Evolutionary conservation across 2,888 invertebrate genomes (phyloP), one percentile per base, ranked within the genome.

Genomic region (Cheilosia urbana): DNA sequence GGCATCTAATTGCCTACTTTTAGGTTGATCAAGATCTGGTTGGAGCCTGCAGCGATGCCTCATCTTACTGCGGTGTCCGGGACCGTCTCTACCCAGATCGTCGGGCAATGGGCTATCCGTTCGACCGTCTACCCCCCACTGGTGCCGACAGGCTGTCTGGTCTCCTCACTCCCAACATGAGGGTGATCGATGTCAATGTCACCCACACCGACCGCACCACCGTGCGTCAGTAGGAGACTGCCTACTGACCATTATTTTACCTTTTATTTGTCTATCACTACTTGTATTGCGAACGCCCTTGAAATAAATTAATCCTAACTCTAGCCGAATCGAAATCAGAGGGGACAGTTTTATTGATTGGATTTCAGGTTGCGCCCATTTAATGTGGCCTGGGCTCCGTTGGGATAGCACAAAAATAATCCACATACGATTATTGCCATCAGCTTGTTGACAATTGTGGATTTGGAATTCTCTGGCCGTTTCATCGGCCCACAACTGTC

Each of bases 51-150:
- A 94, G 93, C 49, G 95, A 96, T 89, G 96, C 96, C 0, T 93
- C 94, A 55, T 95, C 95, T 88, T 96, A 94, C 92, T 97, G 96
- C 89, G 97, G 97, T 2, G 92, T 96, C 37, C 94, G 94, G 77
- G 95, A 96, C 91, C 93, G 93, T 75, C 92, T 94, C 89, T 97
- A 96, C 91, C 97, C 97, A 0, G 97, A 97, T 91, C 93, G 93
- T 34, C 94, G 96, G 60, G 19, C 96, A 15, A 97, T 97, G 97
- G 97, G 97, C 57, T 97, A 93, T 93, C 97, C 97, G n/a, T 96
- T 97, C 93, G 97, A 97, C 92, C 93, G 96, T 0, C 92, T 93
- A 62, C 93, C 94, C 0, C 92, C 94, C 19, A 77, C 90, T n/a
- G 93, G 93, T 2, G 94, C 94, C 62, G 91, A 92, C 88, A 93